Evolutionary conservation across 2,113 vertebrate genomes (phyloP).

Genomic region (Lagopus leucura): DNA sequence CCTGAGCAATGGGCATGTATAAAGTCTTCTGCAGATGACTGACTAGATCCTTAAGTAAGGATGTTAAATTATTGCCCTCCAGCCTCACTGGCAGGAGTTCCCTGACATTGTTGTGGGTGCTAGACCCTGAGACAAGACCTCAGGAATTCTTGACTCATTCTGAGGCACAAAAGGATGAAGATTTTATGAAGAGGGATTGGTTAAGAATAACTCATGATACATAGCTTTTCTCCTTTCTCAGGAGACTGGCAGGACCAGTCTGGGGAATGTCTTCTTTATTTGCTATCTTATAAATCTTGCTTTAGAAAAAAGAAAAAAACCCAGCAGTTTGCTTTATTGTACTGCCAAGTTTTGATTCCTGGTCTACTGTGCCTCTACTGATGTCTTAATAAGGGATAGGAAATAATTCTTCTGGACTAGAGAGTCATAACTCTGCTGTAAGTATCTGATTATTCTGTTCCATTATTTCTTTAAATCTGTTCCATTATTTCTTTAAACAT

Average conservation of each 20-base stretch:
- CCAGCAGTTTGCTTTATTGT: constrained; percentile 7
- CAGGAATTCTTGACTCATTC: neutral
- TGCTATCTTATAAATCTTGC: neutral
- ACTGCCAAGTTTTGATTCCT: constrained; percentile 2
- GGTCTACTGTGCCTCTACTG: neutral
- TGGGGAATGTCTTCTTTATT: constrained; percentile 16
- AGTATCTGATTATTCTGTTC: neutral
- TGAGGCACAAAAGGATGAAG: neutral
- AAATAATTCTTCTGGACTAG: neutral
- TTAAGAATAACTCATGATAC: neutral
- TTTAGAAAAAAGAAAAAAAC: neutral
- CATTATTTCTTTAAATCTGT: neutral
- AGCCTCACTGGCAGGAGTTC: neutral
- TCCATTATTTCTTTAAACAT: neutral
- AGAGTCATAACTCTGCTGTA: neutral
- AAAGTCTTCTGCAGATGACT: neutral
- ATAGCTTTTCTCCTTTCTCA: neutral
- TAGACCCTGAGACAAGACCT: neutral
- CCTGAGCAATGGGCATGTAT: neutral
- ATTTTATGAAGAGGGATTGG: neutral
- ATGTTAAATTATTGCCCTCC: neutral
- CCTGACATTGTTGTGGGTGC: neutral
- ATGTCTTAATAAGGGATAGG: neutral
- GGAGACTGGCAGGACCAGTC: neutral
- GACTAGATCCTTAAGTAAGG: neutral